A percentile compares a stretch with the other conserved stretches of the same genome.
phyloP scores from a whole-genome alignment of 2,113 vertebrate species.

The Cynocephalus volans region DNA sequence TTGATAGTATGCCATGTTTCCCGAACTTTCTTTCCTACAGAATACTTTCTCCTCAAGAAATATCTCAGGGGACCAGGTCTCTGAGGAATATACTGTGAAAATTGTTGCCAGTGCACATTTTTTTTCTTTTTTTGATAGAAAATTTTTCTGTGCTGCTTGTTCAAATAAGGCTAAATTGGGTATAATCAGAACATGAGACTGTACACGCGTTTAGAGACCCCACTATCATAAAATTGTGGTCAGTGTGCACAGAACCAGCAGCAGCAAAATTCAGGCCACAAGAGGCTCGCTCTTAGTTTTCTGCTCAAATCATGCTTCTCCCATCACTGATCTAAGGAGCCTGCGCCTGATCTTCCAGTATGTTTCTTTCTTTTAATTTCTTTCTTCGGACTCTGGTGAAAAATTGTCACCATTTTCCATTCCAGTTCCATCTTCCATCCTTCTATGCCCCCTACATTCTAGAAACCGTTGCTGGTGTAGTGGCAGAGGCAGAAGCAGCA shows the following conservation, averaged over 20 bases:
- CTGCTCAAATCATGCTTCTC: not conserved
- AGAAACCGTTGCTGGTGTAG: not conserved
- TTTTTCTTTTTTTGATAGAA: constrained; percentile 38
- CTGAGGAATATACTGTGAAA: not conserved
- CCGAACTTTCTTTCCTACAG: not conserved
- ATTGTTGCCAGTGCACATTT: not conserved
- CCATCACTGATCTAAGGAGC: not conserved
- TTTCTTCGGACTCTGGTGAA: not conserved
- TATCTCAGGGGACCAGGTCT: not conserved
- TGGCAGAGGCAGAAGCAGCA: not conserved
- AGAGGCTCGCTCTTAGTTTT: not conserved
- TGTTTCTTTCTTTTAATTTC: not conserved
- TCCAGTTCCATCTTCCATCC: not conserved
- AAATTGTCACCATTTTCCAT: not conserved
- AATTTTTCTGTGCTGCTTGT: not conserved
- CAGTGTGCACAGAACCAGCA: not conserved
- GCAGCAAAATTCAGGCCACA: not conserved
- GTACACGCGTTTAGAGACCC: not conserved
- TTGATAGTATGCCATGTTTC: not conserved
- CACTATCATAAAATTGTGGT: not conserved
- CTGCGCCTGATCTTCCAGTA: not conserved
- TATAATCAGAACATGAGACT: not conserved
- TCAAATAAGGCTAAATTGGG: not conserved
- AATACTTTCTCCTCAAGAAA: not conserved
- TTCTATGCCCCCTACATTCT: not conserved